Evolutionary conservation across 2,113 vertebrate species (phyloP), one percentile per base, ranked within the genome.

Genomic region (Mus pahari): DNA sequence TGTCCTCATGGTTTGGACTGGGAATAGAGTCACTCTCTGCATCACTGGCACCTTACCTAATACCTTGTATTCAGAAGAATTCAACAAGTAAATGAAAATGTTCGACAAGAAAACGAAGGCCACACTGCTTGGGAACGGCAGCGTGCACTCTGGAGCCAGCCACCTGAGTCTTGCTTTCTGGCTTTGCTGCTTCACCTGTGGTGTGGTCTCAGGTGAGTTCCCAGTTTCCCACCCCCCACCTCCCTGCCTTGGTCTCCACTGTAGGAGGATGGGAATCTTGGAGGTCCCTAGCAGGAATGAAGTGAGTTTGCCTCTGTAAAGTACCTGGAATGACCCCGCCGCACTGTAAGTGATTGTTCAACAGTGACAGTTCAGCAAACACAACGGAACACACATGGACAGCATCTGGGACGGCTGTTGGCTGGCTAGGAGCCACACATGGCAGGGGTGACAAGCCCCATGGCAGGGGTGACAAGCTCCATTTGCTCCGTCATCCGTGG

Each of bases 241-340:
- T 77, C 64, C 89, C 86, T 6, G 74, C 92, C 86, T 93, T 89
- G 16, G 42, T 94, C 75, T 96, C 86, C 79, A 19, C 16, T 0
- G 4, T 12, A 60, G 79, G 66, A 78, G 60, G 95, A 74, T 45
- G 68, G 68, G 77, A 48, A 5, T 71, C 14, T 20, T n/a, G 48
- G 26, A 0, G 53, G 19, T 20, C 58, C 6, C 5, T 16, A 33
- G 31, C 13, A 1, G 73, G 74, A 88, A 75, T 86, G 26, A 36
- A 7, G 55, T 58, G 81, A 78, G 82, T 74, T 74, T 5, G 60
- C 92, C 74, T 96, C 14, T 31, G 64, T 77, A 19, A 93, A 77
- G 92, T 50, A 17, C 94, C 97, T 62, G 87, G 91, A 73, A 74
- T 20, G 84, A 79, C 86, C 92, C 81, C 96, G 95, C 96, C 75